A percentile compares a stretch with the other conserved stretches of the same genome.
phyloP scores from a whole-genome alignment of 2,113 vertebrate genomes.

The Enhydra lutris region DNA sequence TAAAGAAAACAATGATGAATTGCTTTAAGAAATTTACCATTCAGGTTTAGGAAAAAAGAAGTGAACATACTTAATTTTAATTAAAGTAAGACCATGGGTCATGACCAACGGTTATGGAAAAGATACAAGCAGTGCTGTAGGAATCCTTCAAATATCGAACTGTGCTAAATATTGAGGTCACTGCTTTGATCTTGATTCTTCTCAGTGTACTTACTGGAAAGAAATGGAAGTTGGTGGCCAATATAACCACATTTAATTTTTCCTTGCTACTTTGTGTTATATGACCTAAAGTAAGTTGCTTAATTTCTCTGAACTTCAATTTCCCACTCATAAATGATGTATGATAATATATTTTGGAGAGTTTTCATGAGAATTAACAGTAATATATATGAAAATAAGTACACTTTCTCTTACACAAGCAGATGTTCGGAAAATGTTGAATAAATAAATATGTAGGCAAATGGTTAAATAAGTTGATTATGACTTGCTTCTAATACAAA shows the following conservation, averaged over 20 bases:
- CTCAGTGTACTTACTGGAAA: background rate
- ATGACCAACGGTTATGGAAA: background rate
- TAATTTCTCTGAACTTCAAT: background rate
- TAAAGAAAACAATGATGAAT: background rate
- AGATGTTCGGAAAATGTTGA: background rate
- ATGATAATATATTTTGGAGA: background rate
- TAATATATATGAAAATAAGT: background rate
- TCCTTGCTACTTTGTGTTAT: background rate
- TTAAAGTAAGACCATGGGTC: background rate
- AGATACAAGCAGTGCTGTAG: rapidly evolving
- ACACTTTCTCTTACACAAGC: background rate
- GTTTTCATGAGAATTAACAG: background rate
- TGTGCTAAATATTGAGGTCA: background rate
- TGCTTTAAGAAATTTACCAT: background rate
- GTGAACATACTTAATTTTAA: background rate
- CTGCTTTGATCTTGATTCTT: background rate
- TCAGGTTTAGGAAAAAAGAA: background rate
- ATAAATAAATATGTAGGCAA: background rate
- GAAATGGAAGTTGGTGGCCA: background rate
- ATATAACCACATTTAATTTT: background rate
- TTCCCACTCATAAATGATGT: background rate
- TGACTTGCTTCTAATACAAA: background rate
- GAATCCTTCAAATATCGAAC: background rate
- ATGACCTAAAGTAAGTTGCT: background rate
- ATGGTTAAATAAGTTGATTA: background rate